Evolutionary conservation across 2,113 vertebrate genomes (phyloP).

Genomic region (Phoenicopterus ruber): DNA sequence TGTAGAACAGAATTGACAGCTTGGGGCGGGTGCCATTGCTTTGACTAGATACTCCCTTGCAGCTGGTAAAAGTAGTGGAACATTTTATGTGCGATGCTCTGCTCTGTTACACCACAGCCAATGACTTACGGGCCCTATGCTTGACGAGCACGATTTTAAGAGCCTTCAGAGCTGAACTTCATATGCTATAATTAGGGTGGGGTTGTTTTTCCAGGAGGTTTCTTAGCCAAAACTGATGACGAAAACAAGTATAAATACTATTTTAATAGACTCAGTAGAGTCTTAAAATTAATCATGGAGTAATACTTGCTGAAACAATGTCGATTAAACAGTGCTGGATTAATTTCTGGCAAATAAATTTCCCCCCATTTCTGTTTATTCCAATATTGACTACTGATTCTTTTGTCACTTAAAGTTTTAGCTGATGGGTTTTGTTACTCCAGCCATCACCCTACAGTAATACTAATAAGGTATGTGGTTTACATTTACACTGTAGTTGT

Average conservation of each 20-base stretch:
- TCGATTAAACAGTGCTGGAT: neutral
- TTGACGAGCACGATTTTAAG: neutral
- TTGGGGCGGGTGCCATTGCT: neutral
- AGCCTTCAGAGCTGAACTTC: neutral
- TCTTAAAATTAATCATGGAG: neutral
- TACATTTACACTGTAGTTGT: neutral
- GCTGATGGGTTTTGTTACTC: neutral
- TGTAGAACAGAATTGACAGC: neutral
- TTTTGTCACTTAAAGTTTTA: neutral
- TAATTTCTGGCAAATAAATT: neutral
- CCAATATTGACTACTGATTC: neutral
- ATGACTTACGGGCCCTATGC: accelerated
- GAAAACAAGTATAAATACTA: neutral
- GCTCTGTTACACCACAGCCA: neutral
- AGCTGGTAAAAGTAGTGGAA: neutral
- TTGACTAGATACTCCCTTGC: neutral
- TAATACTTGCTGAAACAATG: neutral
- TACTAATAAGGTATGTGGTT: neutral
- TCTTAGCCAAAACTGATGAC: neutral
- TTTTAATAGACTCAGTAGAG: neutral
- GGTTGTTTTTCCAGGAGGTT: neutral
- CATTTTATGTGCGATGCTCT: neutral
- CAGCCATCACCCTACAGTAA: neutral
- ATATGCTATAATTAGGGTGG: neutral
- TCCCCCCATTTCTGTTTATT: neutral